These are phyloP conservation scores for Hetaerina titia DNA, from an alignment of 2,888 invertebrate genomes.

Conservation along the genomic window DNA sequence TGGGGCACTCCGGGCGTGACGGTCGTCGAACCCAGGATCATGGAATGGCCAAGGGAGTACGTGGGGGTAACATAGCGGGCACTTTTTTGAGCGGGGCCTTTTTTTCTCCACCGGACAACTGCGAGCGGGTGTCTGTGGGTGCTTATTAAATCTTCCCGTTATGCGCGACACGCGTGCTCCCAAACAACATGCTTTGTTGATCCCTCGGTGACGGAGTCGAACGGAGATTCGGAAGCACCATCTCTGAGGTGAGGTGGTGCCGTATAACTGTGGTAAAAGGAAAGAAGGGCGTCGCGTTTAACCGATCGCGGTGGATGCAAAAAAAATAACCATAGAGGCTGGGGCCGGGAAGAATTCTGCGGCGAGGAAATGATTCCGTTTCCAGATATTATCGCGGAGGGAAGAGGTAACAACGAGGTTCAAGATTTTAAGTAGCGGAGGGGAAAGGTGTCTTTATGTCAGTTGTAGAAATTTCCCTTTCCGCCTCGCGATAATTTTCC, in stretches of 20 bases:
- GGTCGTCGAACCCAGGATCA: conserved; percentile 42
- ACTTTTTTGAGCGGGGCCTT: background rate
- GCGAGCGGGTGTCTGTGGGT: background rate
- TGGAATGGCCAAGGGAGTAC: background rate
- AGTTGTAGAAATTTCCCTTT: background rate
- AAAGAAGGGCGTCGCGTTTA: background rate
- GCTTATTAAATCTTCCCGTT: background rate
- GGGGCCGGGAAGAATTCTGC: background rate
- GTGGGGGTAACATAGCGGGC: conserved; percentile 33
- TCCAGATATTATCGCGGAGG: background rate
- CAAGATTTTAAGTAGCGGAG: background rate
- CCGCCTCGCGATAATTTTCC: background rate
- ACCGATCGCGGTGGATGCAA: background rate
- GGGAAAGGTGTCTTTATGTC: background rate
- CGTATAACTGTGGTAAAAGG: background rate
- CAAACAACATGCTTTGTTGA: background rate
- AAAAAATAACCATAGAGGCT: background rate
- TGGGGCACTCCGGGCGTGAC: conserved; percentile 29
- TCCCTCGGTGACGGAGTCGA: background rate
- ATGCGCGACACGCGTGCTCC: background rate
- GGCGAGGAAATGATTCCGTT: background rate
- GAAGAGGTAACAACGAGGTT: background rate
- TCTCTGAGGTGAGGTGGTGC: background rate
- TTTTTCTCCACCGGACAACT: background rate
- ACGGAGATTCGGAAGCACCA: background rate